Percentiles rank a stretch among this genome's conserved stretches.
phyloP scores from a whole-genome alignment of 2,888 invertebrate species.

The Criorhina ranunculi region DNA sequence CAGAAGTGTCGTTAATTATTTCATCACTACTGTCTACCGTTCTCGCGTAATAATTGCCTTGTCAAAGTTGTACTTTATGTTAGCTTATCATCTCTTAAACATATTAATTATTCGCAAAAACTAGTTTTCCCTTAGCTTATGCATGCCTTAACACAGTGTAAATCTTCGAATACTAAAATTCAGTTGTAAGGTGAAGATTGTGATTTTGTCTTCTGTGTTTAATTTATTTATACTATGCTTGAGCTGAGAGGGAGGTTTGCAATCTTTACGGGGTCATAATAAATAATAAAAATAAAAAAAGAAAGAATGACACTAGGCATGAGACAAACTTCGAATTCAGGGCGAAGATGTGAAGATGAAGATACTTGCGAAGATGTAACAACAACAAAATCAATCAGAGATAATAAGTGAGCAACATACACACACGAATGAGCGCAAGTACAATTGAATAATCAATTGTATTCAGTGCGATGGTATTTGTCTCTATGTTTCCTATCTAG shows the following conservation, averaged over 20 bases:
- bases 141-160: no score
- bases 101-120: conserved; percentile 41
- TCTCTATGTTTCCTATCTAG: conserved; percentile 21
- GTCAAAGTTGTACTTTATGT: conserved; percentile 4
- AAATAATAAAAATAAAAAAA: conserved; percentile 27
- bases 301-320: conserved; percentile 2
- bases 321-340: conserved; percentile 37
- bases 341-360: conserved; percentile 42
- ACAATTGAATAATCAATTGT: conserved; percentile 63
- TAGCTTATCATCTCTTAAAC: neutral
- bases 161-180: conserved; percentile 18
- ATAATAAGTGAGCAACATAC: conserved; percentile 41
- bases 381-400: conserved; percentile 62
- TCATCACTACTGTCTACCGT: neutral
- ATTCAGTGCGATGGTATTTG: conserved; percentile 18
- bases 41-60: neutral
- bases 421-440: neutral
- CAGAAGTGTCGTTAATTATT: no score
- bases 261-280: conserved; percentile 37
- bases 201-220: conserved; percentile 6
- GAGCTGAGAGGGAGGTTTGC: conserved; percentile 29
- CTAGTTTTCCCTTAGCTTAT: neutral
- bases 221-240: conserved; percentile 15
- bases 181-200: conserved; percentile 24
- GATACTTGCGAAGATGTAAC: conserved; percentile 8